Percentiles rank a stretch among this genome's conserved stretches.
phyloP scores from a whole-genome alignment of 2,113 vertebrate species.

The Sinosuthora webbiana region DNA sequence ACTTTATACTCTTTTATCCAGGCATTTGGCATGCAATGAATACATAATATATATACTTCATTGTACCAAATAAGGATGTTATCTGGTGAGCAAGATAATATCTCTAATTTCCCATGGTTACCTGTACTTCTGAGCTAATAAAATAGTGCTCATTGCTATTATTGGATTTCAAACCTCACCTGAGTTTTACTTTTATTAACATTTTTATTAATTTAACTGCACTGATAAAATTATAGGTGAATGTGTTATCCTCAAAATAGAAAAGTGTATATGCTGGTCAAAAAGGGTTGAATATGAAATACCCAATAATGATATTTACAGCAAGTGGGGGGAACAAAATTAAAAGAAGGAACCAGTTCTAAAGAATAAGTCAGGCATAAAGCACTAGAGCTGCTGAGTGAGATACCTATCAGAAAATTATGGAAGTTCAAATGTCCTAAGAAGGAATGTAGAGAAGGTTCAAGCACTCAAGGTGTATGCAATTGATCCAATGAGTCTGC shows the following conservation, averaged over 20 bases:
- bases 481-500: not conserved
- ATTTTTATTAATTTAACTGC: not conserved
- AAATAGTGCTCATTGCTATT: not conserved
- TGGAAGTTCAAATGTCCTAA: not conserved
- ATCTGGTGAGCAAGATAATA: not conserved
- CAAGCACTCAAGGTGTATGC: not conserved
- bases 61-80: not conserved
- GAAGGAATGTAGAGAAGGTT: not conserved
- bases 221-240: not conserved
- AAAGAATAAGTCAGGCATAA: not conserved
- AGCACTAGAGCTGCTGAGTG: not conserved
- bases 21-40: not conserved
- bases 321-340: not conserved
- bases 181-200: not conserved
- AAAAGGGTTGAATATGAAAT: not conserved
- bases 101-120: conserved; percentile 9
- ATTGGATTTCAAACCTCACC: not conserved
- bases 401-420: not conserved
- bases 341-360: not conserved
- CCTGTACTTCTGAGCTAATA: not conserved
- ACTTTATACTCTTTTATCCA: not conserved
- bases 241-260: not conserved
- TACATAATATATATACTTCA: not conserved
- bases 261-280: not conserved
- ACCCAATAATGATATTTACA: not conserved